Evolutionary conservation across 2,797 vertebrate genomes (phyloP), one percentile per base, ranked within the genome.

Genomic region (Coendou prehensilis): DNA sequence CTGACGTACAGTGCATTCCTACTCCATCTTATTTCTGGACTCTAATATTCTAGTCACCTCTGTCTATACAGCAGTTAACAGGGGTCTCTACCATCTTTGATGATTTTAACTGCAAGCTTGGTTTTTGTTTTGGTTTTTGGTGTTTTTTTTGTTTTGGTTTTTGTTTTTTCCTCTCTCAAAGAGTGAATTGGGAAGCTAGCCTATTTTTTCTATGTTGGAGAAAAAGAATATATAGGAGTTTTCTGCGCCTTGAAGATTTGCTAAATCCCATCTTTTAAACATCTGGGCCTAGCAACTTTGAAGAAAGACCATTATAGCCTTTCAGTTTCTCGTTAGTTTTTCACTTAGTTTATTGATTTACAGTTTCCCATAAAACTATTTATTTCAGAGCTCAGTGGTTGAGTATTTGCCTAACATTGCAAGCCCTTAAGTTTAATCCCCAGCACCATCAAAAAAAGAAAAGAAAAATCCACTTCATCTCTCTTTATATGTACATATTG

Each of bases 291-390:
- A 71, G 6, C 59, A 91, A 23, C 67, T 37, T 67, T 76, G 37
- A 37, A 89, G 87, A 89, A 93, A 78, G 15, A 84, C 73, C 47
- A 45, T 28, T 50, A 69, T 87, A 87, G 88, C 7, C 57, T 84
- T 88, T 64, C 23, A n/a, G 17, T 88, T 96, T 83, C 50, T 89
- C 80, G 2, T 10, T 69, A n/a, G 26, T 63, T 85, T 73, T 81
- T 95, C 9, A 69, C 22, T 63, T 87, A 30, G 30, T 80, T 92
- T 87, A 15, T 90, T 69, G 52, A 75, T 90, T 93, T 92, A 64
- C 83, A 63, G 61, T 85, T 86, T 90, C 52, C 54, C 41, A 4
- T 45, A 13, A 88, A 93, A 73, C 6, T 87, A n/a, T 87, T 54
- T 8, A 41, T 87, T 63, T 89, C n/a, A 75, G 76, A 30, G 54